Percentiles rank a stretch among this genome's conserved stretches.
Evolutionary conservation across 1,140 invertebrate species (phyloP).

Genomic region (Drosophila repletoides): DNA sequence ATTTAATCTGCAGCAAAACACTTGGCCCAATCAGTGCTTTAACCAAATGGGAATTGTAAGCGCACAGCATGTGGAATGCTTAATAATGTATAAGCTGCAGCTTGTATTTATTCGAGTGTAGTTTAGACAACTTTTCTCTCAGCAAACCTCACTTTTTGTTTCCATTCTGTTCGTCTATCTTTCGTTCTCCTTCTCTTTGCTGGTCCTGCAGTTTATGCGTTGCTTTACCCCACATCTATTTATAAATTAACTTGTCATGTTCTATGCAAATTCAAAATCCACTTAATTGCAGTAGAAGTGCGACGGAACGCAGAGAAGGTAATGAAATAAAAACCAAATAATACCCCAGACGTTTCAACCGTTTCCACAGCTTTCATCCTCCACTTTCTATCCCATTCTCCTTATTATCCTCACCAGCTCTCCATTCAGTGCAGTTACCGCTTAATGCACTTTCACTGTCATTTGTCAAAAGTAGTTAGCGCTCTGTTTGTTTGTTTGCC

Average conservation of each 20-base stretch:
- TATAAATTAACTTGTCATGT: conserved; percentile 63
- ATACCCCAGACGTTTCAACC: conserved; percentile 35
- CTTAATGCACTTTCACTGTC: conserved; percentile 74
- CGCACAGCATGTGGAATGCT: neutral
- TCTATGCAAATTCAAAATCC: conserved; percentile 52
- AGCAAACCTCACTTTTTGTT: neutral
- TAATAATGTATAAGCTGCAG: neutral
- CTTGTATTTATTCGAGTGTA: neutral
- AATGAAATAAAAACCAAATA: conserved; percentile 40
- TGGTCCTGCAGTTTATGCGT: conserved; percentile 19
- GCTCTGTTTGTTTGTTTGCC: conserved; percentile 48
- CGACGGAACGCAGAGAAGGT: neutral
- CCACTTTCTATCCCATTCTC: conserved; percentile 28
- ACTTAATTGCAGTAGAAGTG: conserved; percentile 37
- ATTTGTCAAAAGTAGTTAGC: conserved; percentile 69
- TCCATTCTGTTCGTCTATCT: neutral
- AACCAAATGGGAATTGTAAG: neutral
- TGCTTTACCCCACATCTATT: conserved; percentile 25
- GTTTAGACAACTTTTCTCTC: neutral
- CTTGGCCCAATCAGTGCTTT: neutral
- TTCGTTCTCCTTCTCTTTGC: neutral
- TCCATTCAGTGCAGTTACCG: conserved; percentile 21
- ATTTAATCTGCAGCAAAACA: no score
- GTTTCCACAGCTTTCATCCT: conserved; percentile 3
- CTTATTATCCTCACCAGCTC: no score